Evolutionary conservation across 2,113 vertebrate species (phyloP).

Genomic region (Gymnogyps californianus): DNA sequence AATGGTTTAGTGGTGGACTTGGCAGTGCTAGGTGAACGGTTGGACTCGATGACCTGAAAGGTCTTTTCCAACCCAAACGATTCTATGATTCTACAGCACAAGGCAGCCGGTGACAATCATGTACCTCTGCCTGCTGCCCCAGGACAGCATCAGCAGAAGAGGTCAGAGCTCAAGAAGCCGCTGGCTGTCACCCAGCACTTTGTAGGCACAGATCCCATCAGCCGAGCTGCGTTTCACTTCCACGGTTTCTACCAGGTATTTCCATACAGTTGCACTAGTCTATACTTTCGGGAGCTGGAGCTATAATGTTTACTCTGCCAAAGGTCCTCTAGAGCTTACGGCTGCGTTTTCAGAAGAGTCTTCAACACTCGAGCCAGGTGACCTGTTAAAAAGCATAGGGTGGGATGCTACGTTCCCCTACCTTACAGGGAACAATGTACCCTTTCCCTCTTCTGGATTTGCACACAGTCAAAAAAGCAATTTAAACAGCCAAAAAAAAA

Average conservation of each 20-base stretch:
- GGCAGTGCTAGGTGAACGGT: too few species aligned
- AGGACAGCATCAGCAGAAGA: background rate
- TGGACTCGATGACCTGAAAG: background rate
- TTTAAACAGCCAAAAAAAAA: background rate
- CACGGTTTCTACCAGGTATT: background rate
- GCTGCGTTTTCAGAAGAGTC: background rate
- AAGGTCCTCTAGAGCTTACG: background rate
- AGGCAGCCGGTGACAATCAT: background rate
- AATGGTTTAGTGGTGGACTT: background rate
- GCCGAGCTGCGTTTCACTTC: background rate
- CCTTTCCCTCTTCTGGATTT: background rate
- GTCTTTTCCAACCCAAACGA: background rate
- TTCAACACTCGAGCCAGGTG: background rate
- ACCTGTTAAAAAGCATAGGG: background rate
- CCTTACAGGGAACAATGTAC: too few species aligned
- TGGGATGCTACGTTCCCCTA: too few species aligned
- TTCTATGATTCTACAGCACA: background rate
- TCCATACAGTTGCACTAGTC: background rate
- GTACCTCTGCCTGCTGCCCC: background rate
- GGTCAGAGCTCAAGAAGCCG: background rate
- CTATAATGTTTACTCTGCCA: accelerated
- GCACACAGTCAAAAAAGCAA: background rate
- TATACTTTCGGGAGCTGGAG: background rate
- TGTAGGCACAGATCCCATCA: background rate
- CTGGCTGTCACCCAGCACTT: background rate